Evolutionary conservation across 2,797 vertebrate species (phyloP).

Genomic region (Parotocinclus haroldoi): DNA sequence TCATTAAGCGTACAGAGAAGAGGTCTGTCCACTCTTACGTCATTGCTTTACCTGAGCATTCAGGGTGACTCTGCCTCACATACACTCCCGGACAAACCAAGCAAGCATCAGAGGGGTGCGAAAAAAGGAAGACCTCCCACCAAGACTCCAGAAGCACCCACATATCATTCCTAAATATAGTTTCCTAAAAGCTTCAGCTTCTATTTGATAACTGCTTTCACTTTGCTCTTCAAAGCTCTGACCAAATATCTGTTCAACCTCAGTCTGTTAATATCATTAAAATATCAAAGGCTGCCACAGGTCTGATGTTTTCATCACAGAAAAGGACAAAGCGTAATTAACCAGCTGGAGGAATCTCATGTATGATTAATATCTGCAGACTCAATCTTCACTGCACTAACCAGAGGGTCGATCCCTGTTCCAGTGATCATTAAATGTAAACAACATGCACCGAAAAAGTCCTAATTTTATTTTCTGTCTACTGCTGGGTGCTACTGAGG

Average conservation of each 20-base stretch:
- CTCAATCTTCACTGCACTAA: no score
- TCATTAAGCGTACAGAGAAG: conserved; percentile 22
- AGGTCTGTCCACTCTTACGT: neutral
- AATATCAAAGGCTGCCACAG: conserved; percentile 62
- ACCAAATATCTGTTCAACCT: no score
- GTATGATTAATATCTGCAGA: conserved; percentile 22
- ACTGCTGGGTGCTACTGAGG: no score
- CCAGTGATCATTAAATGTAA: no score
- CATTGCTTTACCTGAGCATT: conserved; percentile 5
- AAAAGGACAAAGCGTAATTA: conserved; percentile 61
- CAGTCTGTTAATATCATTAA: conserved; percentile 53
- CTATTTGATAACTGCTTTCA: conserved; percentile 39
- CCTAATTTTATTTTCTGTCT: no score
- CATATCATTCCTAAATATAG: conserved; percentile 61
- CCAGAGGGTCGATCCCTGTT: no score
- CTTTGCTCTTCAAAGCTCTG: no score
- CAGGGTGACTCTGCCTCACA: conserved; percentile 4
- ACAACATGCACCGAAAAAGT: no score
- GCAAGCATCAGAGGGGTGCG: conserved; percentile 42
- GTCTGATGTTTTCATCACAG: conserved; percentile 45
- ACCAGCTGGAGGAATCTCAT: conserved; percentile 27
- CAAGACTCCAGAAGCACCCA: conserved; percentile 57
- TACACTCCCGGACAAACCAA: conserved; percentile 1
- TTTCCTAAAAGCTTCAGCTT: conserved; percentile 49
- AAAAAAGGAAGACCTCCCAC: conserved; percentile 44